Evolutionary conservation across 2,797 vertebrate genomes (phyloP), one percentile per base, ranked within the genome.

Genomic region (Leucoraja ocellata): DNA sequence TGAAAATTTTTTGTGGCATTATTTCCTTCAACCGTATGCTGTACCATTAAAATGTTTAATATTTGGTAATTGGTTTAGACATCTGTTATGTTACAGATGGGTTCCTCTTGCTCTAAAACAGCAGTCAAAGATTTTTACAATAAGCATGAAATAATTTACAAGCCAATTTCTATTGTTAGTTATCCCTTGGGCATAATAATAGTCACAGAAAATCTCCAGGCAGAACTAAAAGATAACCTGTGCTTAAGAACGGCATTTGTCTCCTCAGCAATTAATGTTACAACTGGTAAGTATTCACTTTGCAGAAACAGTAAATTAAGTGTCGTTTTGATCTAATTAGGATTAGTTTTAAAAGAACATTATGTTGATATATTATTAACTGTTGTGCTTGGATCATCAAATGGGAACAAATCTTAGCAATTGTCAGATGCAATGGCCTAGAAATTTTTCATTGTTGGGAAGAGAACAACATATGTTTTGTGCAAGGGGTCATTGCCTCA

Each of bases 21-120:
- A 63, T 21, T 88, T 88, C 63, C 68, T n/a, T 68, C 58, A 23
- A 36, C 84, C 8, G 16, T 63, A 88, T 68, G 84, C 84, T 88
- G 61, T 32, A 88, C n/a, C 14, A 68, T 68, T 88, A 36, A 65
- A 68, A 11, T 68, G 18, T 68, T 68, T 65, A 88, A 88, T 68
- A 88, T 36, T 88, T 88, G 63, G 21, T 88, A 68, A 68, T 68
- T 88, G 61, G 61, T 88, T 68, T 36, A 36, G 63, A 68, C 84
- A 88, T 88, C 63, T 88, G 84, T 88, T 88, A 88, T 68, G n/a
- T 88, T 88, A 68, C 84, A 88, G 63, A 68, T 88, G 63, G 63
- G 18, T 36, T 68, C 61, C n/a, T 68, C 65, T 68, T 68, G 2
- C 84, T 88, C n/a, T 32, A 68, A 88, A 88, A 68, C 63, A 68